These are phyloP conservation scores for Coturnix japonica DNA, from an alignment of 2,113 vertebrate genomes.

Conservation along the genomic window DNA sequence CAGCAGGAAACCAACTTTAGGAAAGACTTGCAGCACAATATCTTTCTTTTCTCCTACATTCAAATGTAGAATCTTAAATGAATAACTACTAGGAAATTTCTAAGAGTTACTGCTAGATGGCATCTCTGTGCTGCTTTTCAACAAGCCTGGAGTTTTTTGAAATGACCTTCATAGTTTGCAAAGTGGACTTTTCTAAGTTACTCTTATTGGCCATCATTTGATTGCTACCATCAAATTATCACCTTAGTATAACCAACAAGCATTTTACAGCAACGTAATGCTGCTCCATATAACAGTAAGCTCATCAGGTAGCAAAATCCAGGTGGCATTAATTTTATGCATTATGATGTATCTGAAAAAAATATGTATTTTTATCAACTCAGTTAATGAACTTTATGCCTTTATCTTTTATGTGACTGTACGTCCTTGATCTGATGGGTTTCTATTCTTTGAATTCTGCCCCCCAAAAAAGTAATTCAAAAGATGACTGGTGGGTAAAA, in stretches of 20 bases:
- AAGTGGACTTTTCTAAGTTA: neutral
- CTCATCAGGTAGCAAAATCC: neutral
- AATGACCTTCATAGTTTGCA: slow-evolving; percentile 65
- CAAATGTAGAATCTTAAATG: neutral
- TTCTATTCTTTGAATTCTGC: neutral
- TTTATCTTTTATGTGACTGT: neutral
- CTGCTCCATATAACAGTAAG: neutral
- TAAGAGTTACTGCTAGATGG: slow-evolving; percentile 78
- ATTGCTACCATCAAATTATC: neutral
- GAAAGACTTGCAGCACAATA: neutral
- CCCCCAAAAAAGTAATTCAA: neutral
- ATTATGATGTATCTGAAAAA: neutral
- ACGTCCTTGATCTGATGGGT: neutral
- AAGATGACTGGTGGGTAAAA: neutral
- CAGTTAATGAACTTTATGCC: neutral
- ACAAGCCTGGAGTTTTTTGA: slow-evolving; percentile 21
- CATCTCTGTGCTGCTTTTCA: slow-evolving; percentile 76
- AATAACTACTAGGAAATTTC: slow-evolving; percentile 53
- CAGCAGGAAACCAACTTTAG: neutral
- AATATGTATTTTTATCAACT: neutral
- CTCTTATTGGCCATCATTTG: slow-evolving; percentile 22
- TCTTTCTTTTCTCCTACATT: neutral
- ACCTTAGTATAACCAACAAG: neutral
- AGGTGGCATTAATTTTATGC: neutral
- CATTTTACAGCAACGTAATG: neutral